Percentiles rank a stretch among this genome's conserved stretches.
Evolutionary conservation across 2,797 vertebrate genomes (phyloP).

Genomic region (Pogonophryne albipinna): DNA sequence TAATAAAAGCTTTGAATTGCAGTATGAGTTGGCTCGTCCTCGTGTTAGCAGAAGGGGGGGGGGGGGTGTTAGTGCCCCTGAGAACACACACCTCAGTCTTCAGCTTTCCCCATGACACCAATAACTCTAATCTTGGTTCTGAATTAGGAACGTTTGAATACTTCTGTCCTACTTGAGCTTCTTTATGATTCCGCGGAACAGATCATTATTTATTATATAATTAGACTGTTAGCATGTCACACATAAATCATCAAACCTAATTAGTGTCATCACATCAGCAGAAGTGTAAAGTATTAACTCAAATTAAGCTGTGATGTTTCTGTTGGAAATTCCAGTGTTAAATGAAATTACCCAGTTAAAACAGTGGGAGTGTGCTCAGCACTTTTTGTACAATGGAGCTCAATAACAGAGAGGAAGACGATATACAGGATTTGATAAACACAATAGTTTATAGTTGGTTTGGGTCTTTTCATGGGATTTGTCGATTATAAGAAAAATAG

Average conservation of each 20-base stretch:
- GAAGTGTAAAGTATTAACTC: conserved; percentile 65
- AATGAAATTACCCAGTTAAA: conserved; percentile 13
- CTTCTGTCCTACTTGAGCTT: conserved; percentile 14
- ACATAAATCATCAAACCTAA: conserved; percentile 51
- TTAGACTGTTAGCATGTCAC: conserved; percentile 30
- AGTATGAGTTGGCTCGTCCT: conserved; percentile 43
- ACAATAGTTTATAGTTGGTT: not conserved
- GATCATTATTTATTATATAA: conserved; percentile 30
- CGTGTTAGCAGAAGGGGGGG: conserved; percentile 45
- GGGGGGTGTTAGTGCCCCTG: conserved; percentile 68
- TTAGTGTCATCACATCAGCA: conserved; percentile 64
- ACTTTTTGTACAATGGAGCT: not conserved
- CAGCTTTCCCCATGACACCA: conserved; percentile 38
- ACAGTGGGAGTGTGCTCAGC: not conserved
- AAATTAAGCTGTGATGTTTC: conserved; percentile 47
- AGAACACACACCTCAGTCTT: conserved; percentile 54
- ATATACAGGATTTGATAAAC: not conserved
- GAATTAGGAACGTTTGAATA: conserved; percentile 40
- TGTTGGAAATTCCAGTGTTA: conserved; percentile 35
- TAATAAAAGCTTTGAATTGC: conserved; percentile 41
- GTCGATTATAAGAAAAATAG: not conserved
- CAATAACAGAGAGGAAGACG: not conserved
- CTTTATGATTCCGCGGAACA: conserved; percentile 18
- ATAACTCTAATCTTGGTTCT: conserved; percentile 51
- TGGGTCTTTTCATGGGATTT: not conserved